Conservation (phyloP, 2,888 invertebrate genomes). For the Orthosia incerta region DNA sequence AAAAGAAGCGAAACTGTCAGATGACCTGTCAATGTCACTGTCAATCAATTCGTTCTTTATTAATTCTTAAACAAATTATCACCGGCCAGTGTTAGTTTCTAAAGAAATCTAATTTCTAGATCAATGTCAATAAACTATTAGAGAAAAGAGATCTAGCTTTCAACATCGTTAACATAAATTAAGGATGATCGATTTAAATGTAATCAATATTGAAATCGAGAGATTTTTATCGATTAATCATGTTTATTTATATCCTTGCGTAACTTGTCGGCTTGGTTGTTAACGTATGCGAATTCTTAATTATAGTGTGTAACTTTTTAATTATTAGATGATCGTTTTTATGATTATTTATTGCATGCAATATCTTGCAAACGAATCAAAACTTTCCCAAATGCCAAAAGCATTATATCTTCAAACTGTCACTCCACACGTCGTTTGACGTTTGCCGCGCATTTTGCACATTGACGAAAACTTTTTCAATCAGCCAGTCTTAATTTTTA, state of each 20-base stretch:
- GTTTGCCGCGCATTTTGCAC: too few relatives aligned
- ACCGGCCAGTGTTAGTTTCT: constrained; percentile 20
- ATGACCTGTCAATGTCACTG: constrained; percentile 27
- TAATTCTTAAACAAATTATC: constrained; percentile 30
- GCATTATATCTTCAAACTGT: not conserved
- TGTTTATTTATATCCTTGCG: constrained; percentile 50
- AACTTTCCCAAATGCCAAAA: not conserved
- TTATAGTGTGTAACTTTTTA: not conserved
- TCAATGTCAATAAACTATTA: constrained; percentile 16
- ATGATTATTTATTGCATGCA: not conserved
- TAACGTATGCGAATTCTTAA: constrained; percentile 31
- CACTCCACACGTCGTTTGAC: too few relatives aligned
- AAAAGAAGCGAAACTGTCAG: constrained; percentile 6
- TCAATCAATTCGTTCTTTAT: constrained; percentile 43
- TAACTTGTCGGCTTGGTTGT: constrained; percentile 4
- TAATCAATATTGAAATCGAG: constrained; percentile 37
- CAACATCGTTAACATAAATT: constrained; percentile 54
- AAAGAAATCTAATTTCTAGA: constrained; percentile 41
- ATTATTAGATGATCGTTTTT: constrained; percentile 17
- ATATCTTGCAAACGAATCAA: not conserved
- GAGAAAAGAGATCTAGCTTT: constrained; percentile 37
- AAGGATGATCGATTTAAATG: constrained; percentile 38
- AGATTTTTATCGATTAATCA: constrained; percentile 44
- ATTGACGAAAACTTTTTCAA: too few relatives aligned
- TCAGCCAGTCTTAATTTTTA: too few relatives aligned